These are phyloP conservation scores for Chydorus sphaericus DNA, from an alignment of 2,888 invertebrate species.

Conservation along the genomic window DNA sequence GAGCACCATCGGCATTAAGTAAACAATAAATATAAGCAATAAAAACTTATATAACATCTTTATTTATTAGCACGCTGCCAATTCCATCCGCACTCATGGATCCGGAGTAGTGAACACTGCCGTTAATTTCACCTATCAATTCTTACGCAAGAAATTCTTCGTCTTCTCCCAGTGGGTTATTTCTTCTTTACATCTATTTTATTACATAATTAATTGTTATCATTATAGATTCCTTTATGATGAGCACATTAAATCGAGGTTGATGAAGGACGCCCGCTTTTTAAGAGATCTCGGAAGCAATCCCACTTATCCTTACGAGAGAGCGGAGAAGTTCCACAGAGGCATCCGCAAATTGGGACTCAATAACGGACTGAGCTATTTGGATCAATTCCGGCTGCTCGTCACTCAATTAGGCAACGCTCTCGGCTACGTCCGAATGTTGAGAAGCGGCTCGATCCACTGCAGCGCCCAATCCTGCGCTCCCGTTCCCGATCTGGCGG, in stretches of 20 bases:
- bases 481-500: slow-evolving; percentile 68
- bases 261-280: slow-evolving; percentile 72
- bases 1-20: slow-evolving; percentile 86
- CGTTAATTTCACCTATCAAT: slow-evolving; percentile 85
- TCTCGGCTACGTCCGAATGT: slow-evolving; percentile 86
- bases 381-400: slow-evolving; percentile 82
- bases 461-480: slow-evolving; percentile 83
- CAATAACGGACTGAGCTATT: slow-evolving; percentile 68
- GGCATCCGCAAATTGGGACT: slow-evolving; percentile 75
- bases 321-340: slow-evolving; percentile 85
- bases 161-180: slow-evolving; percentile 61
- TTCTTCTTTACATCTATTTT: too few species aligned
- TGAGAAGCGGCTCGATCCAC: slow-evolving; percentile 83
- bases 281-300: slow-evolving; percentile 45
- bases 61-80: slow-evolving; percentile 90
- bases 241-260: slow-evolving; percentile 88
- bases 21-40: too few species aligned
- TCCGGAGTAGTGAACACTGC: slow-evolving; percentile 92
- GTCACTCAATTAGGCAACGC: slow-evolving; percentile 79
- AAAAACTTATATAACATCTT: too few species aligned
- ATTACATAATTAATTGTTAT: too few species aligned
- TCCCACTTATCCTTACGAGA: slow-evolving; percentile 57
- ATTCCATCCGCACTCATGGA: slow-evolving; percentile 92
- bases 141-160: slow-evolving; percentile 79
- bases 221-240: slow-evolving; percentile 79